Conservation (phyloP, 2,113 vertebrate genomes). For the Formicarius rufipectus region DNA sequence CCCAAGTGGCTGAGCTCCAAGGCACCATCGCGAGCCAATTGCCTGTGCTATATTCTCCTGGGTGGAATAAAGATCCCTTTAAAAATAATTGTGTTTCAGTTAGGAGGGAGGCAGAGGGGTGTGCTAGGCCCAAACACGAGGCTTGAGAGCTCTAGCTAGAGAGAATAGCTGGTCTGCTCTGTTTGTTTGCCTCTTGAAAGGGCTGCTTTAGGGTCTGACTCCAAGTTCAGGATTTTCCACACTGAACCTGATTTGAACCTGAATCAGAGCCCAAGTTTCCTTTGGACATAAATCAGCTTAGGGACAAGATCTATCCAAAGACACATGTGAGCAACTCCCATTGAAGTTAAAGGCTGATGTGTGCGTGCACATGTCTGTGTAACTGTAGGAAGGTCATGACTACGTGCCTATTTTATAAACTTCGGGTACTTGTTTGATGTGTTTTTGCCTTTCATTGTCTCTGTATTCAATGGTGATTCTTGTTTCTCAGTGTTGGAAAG, state of each 20-base stretch:
- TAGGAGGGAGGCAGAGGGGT: not conserved
- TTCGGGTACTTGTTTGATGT: not conserved
- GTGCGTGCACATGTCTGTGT: not conserved
- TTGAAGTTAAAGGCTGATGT: not conserved
- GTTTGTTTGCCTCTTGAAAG: conserved; percentile 25
- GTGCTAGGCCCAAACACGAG: not conserved
- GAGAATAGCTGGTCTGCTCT: conserved; percentile 8
- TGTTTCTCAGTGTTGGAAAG: not conserved
- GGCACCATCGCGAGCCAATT: not conserved
- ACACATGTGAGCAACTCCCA: conserved; percentile 3
- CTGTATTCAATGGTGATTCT: not conserved
- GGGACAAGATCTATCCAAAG: conserved; percentile 38
- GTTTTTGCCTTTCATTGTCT: not conserved
- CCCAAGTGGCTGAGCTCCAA: conserved; percentile 61
- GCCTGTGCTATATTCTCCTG: conserved; percentile 28
- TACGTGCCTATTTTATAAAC: not conserved
- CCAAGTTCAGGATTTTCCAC: conserved; percentile 57
- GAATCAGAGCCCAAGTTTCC: conserved; percentile 28
- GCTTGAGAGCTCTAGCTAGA: not conserved
- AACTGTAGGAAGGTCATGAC: not conserved
- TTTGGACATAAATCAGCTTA: conserved; percentile 37
- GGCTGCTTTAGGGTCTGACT: conserved; percentile 27
- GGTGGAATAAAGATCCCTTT: conserved; percentile 45
- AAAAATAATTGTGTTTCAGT: conserved; percentile 28
- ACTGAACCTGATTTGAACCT: conserved; percentile 55